phyloP scores from a whole-genome alignment of 2,888 invertebrate genomes.

The Nephrotoma flavescens region DNA sequence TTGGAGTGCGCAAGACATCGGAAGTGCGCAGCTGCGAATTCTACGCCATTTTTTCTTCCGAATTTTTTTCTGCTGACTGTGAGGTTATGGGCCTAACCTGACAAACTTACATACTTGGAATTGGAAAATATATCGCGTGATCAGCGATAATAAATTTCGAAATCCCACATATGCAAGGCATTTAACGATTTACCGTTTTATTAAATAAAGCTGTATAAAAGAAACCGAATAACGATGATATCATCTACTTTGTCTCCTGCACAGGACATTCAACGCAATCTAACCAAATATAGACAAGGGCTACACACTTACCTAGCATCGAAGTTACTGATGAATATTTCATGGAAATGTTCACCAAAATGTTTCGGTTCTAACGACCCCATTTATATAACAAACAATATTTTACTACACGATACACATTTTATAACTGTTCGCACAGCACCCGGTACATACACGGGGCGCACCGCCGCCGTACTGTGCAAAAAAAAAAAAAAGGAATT shows the following conservation, averaged over 20 bases:
- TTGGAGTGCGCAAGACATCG: background rate
- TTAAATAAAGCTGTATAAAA: background rate
- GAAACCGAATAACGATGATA: background rate
- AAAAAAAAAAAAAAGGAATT: background rate
- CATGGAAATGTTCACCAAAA: slow-evolving; percentile 33
- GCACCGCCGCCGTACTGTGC: background rate
- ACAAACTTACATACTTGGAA: background rate
- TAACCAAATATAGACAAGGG: background rate
- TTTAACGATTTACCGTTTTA: background rate
- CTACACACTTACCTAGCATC: slow-evolving; percentile 19
- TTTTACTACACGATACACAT: background rate
- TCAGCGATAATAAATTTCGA: background rate
- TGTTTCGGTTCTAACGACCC: slow-evolving; percentile 29
- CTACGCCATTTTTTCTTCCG: background rate
- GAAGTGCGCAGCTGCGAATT: background rate
- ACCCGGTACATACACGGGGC: background rate
- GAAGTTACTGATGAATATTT: slow-evolving; percentile 28
- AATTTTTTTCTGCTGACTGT: background rate
- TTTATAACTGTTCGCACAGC: background rate
- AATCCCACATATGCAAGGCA: background rate
- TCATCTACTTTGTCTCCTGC: background rate
- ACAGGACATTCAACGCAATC: background rate
- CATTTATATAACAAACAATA: slow-evolving; percentile 11
- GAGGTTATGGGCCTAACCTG: background rate
- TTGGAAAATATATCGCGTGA: background rate